Evolutionary conservation across 2,797 vertebrate species (phyloP).

Genomic region (Nyctibius grandis): DNA sequence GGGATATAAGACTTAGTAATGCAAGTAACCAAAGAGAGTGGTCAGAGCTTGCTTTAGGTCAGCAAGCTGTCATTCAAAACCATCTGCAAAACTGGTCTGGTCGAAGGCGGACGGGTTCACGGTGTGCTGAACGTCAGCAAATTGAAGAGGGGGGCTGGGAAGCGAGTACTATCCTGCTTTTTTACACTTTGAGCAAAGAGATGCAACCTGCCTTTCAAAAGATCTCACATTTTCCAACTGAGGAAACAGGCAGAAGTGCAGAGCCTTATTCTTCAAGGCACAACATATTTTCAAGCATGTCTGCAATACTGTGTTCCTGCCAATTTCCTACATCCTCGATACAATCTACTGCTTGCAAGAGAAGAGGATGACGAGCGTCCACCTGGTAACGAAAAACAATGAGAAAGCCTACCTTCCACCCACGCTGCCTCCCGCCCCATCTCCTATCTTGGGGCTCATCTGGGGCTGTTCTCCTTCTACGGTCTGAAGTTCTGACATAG

Average conservation of each 20-base stretch:
- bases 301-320: background rate
- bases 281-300: rapidly evolving
- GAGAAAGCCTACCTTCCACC: background rate
- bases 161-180: background rate
- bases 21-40: background rate
- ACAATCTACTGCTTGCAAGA: background rate
- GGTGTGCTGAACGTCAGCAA: background rate
- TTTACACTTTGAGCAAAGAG: background rate
- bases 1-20: background rate
- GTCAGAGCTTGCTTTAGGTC: background rate
- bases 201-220: background rate
- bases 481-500: background rate
- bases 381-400: background rate
- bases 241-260: background rate
- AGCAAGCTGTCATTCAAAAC: background rate
- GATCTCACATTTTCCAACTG: background rate
- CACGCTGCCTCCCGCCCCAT: background rate
- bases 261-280: background rate
- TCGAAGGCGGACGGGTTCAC: background rate
- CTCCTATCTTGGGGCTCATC: background rate
- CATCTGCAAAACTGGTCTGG: background rate
- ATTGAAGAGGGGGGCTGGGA: background rate
- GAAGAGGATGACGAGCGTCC: background rate
- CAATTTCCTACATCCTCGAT: background rate
- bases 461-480: background rate